Conservation (phyloP, 2,113 vertebrate genomes). For the Phyllopteryx taeniolatus region DNA sequence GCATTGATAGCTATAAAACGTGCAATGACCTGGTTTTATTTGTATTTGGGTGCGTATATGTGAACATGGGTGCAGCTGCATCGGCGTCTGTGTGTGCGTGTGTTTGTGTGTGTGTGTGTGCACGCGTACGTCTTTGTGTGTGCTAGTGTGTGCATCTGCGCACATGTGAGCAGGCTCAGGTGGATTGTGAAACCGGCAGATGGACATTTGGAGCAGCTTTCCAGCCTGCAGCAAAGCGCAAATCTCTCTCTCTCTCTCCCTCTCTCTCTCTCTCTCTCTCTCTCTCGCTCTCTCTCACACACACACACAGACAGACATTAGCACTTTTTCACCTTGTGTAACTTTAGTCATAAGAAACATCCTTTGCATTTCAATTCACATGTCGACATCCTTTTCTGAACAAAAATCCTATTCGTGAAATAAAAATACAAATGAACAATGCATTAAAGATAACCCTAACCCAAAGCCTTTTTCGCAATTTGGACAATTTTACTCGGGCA, state of each 20-base stretch:
- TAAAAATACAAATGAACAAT: conserved; percentile 45
- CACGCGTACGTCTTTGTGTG: conserved; percentile 7
- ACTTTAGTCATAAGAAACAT: conserved; percentile 45
- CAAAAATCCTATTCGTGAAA: not conserved
- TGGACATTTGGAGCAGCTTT: conserved; percentile 74
- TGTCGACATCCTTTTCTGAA: conserved; percentile 43
- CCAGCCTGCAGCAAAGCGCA: conserved; percentile 63
- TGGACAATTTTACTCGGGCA: not conserved
- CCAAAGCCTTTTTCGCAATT: not conserved
- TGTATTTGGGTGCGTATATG: conserved; percentile 1
- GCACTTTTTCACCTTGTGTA: conserved; percentile 56
- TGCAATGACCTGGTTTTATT: not conserved
- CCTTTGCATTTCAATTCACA: conserved; percentile 50
- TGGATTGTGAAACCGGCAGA: conserved; percentile 71
- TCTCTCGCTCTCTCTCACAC: conserved; percentile 11
- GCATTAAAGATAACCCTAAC: conserved; percentile 44
- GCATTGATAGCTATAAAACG: not conserved
- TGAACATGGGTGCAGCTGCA: conserved; percentile 13
- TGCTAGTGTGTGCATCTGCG: not conserved
- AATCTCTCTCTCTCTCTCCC: conserved; percentile 28
- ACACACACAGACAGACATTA: conserved; percentile 35
- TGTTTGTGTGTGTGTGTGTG: conserved; percentile 7
- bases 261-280: conserved; percentile 14
- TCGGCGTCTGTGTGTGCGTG: conserved; percentile 5
- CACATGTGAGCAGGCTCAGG: conserved; percentile 66